These are phyloP conservation scores for Thamnophis elegans DNA, from an alignment of 2,797 vertebrate species.

Conservation along the genomic window DNA sequence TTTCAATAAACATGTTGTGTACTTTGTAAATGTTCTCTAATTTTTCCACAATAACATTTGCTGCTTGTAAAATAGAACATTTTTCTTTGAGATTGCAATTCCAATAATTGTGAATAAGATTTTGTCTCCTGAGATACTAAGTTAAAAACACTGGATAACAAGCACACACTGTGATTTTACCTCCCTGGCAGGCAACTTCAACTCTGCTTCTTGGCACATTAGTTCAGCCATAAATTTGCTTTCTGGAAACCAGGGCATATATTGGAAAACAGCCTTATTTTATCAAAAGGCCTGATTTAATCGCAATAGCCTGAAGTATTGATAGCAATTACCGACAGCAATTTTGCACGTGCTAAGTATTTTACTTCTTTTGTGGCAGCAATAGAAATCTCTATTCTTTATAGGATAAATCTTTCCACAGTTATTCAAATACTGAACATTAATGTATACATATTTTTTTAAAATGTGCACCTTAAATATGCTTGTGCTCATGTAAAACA, in stretches of 20 bases:
- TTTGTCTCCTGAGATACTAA: not conserved
- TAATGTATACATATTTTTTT: not conserved
- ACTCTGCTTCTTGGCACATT: not conserved
- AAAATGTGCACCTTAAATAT: not conserved
- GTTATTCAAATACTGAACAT: not conserved
- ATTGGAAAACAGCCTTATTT: not conserved
- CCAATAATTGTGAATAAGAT: not conserved
- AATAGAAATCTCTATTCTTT: not conserved
- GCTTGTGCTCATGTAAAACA: not conserved
- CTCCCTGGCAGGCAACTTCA: not conserved
- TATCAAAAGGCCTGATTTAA: not conserved
- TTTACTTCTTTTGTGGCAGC: not conserved
- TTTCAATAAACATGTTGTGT: conserved; percentile 71
- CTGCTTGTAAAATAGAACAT: not conserved
- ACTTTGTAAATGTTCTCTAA: conserved; percentile 11
- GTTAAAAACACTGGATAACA: not conserved
- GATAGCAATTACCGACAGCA: not conserved
- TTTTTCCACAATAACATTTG: not conserved
- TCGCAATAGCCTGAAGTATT: not conserved
- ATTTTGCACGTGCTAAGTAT: not conserved
- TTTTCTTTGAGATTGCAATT: not conserved
- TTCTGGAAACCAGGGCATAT: not conserved
- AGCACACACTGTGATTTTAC: not conserved
- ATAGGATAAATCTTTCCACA: not conserved
- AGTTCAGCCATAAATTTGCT: not conserved